Evolutionary conservation across 2,888 invertebrate genomes (phyloP), one percentile per base, ranked within the genome.

Genomic region (Laspeyria flexula): DNA sequence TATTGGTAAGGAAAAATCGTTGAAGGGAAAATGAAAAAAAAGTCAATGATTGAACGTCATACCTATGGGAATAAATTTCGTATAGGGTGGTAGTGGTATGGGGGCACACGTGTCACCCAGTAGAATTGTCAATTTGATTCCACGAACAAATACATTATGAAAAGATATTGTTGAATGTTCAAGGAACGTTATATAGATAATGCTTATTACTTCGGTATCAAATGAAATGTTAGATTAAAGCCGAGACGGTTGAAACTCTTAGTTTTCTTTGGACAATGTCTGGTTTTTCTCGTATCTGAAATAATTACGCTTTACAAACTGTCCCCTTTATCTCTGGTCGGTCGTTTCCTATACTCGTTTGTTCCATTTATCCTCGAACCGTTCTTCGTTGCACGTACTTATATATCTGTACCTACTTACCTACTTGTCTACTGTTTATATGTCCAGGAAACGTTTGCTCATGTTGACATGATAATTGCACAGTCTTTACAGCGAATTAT

Each of bases 1-100:
- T 55, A 63, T 70, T 49, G 62, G 65, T 63, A 72, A 71, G 66
- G 62, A 66, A 60, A 70, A 67, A 51, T 64, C 56, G 53, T 57
- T 57, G 58, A 37, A 61, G 58, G 60, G 60, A 67, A 73, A 74
- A 73, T 71, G 72, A 69, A 67, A 73, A n/a, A 30, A 67, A 77
- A 86, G 81, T 85, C 88, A 86, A 89, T 90, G 91, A 92, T 90
- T 88, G 88, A 89, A 85, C 82, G 84, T 81, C 85, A 85, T 88
- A 85, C 91, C 89, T 85, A 73, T 79, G 90, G 90, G 92, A 92
- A 91, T 91, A 90, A 81, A 88, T 89, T 88, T 85, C 65, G 74
- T 68, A 54, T 50, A 69, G 71, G 75, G 71, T 67, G 61, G 75
- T 52, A 60, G 65, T 45, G n/a, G n/a, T n/a, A n/a, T n/a, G 73